Conservation (phyloP, 2,113 vertebrate species). For the Zapornia atra region DNA sequence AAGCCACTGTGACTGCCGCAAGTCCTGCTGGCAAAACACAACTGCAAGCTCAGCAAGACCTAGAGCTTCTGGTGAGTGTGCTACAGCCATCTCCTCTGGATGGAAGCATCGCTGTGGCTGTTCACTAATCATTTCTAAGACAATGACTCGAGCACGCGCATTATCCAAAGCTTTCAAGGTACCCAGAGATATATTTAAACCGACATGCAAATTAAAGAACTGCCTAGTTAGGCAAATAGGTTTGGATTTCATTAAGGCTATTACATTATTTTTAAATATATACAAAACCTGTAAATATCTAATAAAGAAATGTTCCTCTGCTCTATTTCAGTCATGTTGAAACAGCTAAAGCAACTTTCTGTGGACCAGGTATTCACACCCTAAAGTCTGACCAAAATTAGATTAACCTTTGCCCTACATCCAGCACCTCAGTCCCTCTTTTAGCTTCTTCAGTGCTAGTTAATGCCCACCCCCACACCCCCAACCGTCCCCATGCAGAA, state of each 20-base stretch:
- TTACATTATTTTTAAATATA: not conserved
- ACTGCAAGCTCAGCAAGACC: constrained; percentile 15
- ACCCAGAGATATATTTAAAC: not conserved
- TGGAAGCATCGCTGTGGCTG: not conserved
- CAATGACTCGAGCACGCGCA: fast-evolving
- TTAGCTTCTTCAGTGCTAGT: not conserved
- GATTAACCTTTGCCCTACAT: not conserved
- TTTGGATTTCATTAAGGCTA: not conserved
- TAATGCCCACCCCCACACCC: not conserved
- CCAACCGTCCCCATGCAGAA: not conserved
- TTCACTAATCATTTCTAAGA: not conserved
- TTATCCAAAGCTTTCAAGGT: not conserved
- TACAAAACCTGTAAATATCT: not conserved
- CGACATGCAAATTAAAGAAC: not conserved
- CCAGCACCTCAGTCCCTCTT: not conserved
- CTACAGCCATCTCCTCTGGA: not conserved
- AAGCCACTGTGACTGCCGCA: not conserved
- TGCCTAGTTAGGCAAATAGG: not conserved
- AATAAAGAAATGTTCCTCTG: not conserved
- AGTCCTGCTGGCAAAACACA: not conserved
- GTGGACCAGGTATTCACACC: not conserved
- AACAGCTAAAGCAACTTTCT: not conserved
- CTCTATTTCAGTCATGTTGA: not conserved
- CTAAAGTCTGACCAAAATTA: not conserved
- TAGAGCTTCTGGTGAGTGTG: not conserved